Base-by-base conservation (phyloP, 2,888 invertebrate genomes). In the Pachycephus smyrnensis region DNA sequence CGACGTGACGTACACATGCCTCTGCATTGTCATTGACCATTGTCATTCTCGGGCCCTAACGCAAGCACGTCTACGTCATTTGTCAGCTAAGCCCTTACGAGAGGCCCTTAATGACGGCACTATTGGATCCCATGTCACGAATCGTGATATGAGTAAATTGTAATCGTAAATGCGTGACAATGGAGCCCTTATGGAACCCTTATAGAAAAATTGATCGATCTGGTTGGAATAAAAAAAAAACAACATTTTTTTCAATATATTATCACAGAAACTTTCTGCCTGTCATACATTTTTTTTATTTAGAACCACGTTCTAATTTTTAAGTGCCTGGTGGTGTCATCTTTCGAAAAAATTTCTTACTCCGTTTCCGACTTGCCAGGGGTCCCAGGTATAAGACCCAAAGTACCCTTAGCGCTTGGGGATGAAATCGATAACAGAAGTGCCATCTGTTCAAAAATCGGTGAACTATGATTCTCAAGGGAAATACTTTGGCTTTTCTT, bases 11-110 rank as follows among this genome's bases (percentile, higher is more conserved):
- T 85, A 83, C 84, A 84, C 84, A 85, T 84, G 84, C 84, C 82
- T 82, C 84, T 82, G 85, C 86, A 84, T 86, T 85, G 85, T 85
- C 82, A 82, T 82, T 80, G 80, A 79, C 81, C 80, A 83, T 85
- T 85, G 85, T 86, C 84, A 83, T 81, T 79, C 75, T 75, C 79
- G 75, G 78, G 78, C 80, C 80, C 80, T 76, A 31, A 71, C 32
- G 31, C 33, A 71, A 23, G 71, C 71, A 71, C 23, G 55, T 55
- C 55, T 23, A 55, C 33, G 69, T 77, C 75, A 75, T 77, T 77
- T 73, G 74, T 77, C 69, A 75, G 75, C 75, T 69, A 30, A 77
- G 69, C 77, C 75, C 71, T 75, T 71, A 30, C 75, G 33, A 75
- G 77, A 69, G 30, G 31, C 36, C n/a, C 71, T 55, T 75, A 77